Evolutionary conservation across 2,797 vertebrate species (phyloP).

Genomic region (Myotis findleyi): DNA sequence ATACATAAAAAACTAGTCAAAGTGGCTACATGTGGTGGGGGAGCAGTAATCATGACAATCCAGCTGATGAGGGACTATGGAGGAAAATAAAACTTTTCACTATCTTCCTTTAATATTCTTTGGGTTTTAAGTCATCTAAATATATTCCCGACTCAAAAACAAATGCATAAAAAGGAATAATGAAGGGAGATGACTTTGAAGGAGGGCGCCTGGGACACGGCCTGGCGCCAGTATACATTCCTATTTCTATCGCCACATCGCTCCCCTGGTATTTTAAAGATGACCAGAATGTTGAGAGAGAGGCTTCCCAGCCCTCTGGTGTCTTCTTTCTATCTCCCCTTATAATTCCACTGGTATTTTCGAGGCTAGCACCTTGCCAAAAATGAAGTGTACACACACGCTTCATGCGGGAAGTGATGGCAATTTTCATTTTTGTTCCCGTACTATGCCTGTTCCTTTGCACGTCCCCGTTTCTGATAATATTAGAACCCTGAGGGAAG

Average conservation of each 20-base stretch:
- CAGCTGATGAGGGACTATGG: not conserved
- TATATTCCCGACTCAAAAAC: conserved; percentile 17
- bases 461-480: conserved; percentile 77
- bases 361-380: conserved; percentile 75
- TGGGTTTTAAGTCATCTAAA: not conserved
- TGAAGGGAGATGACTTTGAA: conserved; percentile 57
- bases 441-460: conserved; percentile 66
- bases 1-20: not conserved
- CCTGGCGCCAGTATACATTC: not conserved
- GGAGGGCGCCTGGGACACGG: not conserved
- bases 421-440: conserved; percentile 81
- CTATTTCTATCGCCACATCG: not conserved
- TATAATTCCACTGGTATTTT: conserved; percentile 63
- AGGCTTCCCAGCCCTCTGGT: conserved; percentile 10
- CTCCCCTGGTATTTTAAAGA: conserved; percentile 59
- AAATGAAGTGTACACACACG: conserved; percentile 80
- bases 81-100: not conserved
- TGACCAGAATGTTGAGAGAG: conserved; percentile 52
- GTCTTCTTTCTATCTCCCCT: conserved; percentile 60
- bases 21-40: not conserved
- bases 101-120: not conserved
- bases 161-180: not conserved
- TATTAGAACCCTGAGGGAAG: conserved; percentile 74
- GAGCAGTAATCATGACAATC: not conserved
- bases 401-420: conserved; percentile 76